Evolutionary conservation across 2,113 vertebrate genomes (phyloP).

Genomic region (Rafetus swinhoei): DNA sequence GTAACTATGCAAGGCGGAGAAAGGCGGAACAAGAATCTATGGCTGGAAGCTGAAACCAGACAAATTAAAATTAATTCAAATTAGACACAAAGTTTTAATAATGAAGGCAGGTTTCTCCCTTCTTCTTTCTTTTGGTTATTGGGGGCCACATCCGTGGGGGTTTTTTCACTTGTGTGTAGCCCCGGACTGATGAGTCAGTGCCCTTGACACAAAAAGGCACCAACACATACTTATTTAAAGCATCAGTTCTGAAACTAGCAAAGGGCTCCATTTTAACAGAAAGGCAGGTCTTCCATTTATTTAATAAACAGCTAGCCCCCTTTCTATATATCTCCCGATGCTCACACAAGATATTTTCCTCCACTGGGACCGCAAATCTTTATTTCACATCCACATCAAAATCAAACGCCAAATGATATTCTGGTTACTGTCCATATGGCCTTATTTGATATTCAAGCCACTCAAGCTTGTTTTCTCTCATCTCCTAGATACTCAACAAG

Average conservation of each 20-base stretch:
- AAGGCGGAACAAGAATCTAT: background rate
- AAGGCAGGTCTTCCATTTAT: background rate
- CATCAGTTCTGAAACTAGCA: background rate
- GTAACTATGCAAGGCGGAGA: background rate
- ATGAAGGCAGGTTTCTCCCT: background rate
- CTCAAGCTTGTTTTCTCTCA: background rate
- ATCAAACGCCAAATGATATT: background rate
- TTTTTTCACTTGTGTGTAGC: too few species aligned
- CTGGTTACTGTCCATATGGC: background rate
- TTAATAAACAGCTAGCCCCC: background rate
- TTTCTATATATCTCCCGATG: background rate
- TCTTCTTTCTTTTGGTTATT: too few species aligned
- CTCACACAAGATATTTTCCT: background rate
- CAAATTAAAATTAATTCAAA: background rate
- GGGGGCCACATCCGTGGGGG: too few species aligned
- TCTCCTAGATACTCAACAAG: background rate
- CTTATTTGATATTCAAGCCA: background rate
- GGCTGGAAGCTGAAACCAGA: background rate
- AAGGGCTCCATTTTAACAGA: background rate
- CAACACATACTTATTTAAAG: background rate
- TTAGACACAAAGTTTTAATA: slow-evolving; percentile 2
- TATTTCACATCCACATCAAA: background rate
- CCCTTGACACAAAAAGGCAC: too few species aligned
- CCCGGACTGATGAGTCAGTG: too few species aligned
- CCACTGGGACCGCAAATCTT: background rate